Evolutionary conservation across 2,113 vertebrate species (phyloP).

Genomic region (Ascaphus truei): DNA sequence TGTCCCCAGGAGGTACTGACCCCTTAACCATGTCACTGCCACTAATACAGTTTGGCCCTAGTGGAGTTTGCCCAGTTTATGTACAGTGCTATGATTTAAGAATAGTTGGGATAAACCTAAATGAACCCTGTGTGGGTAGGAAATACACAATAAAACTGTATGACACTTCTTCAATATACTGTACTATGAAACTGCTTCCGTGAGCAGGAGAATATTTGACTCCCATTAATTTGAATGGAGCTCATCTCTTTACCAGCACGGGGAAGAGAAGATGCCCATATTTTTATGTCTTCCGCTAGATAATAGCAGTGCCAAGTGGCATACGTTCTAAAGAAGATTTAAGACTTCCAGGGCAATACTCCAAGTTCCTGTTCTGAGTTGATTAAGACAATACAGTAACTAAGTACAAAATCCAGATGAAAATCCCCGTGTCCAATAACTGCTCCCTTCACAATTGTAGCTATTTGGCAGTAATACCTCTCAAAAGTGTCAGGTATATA

Average conservation of each 20-base stretch:
- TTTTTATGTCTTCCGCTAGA: background rate
- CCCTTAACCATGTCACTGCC: too few species aligned
- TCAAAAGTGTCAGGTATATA: too few species aligned
- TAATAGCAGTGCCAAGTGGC: conserved; percentile 16
- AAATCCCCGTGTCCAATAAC: background rate
- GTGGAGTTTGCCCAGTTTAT: too few species aligned
- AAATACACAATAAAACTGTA: too few species aligned
- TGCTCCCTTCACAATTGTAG: background rate
- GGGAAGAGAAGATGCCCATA: background rate
- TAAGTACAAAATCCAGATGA: conserved; percentile 29
- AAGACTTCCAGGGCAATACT: conserved; percentile 20
- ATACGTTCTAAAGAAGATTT: conserved; percentile 16
- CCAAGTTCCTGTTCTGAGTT: conserved; percentile 30
- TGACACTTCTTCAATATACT: too few species aligned
- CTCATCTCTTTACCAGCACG: background rate
- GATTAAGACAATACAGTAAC: conserved; percentile 23
- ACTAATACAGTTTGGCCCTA: too few species aligned
- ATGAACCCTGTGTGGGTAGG: too few species aligned
- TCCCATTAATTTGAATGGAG: background rate
- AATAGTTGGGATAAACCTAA: too few species aligned
- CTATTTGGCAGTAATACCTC: background rate
- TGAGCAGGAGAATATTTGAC: too few species aligned
- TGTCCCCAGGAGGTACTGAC: too few species aligned
- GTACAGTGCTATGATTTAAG: too few species aligned
- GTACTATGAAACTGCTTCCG: too few species aligned